These are phyloP conservation scores for Corythornis madagascariensis DNA, from an alignment of 2,113 vertebrate genomes.

Conservation along the genomic window DNA sequence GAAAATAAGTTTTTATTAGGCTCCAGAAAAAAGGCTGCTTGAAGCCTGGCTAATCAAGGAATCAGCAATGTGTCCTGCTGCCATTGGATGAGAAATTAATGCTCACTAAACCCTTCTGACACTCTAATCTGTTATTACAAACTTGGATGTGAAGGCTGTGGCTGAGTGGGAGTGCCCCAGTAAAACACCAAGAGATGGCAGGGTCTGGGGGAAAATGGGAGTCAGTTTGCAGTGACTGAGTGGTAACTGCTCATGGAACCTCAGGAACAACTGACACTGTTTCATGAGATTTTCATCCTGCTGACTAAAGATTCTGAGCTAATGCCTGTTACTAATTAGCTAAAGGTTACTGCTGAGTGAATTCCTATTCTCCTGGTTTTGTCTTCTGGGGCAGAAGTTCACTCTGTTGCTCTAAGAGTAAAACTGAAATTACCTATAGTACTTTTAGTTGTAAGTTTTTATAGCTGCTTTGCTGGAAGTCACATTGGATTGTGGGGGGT, in stretches of 20 bases:
- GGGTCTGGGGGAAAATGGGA: neutral
- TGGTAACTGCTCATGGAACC: neutral
- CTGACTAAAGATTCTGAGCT: neutral
- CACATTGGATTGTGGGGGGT: neutral
- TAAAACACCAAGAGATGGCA: neutral
- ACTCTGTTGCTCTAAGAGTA: neutral
- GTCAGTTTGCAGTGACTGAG: neutral
- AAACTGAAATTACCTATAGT: neutral
- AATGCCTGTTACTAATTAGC: conserved; percentile 6
- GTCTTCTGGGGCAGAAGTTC: conserved; percentile 10
- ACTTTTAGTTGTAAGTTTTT: neutral
- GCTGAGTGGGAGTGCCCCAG: neutral
- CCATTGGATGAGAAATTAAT: conserved; percentile 10
- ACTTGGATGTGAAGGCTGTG: neutral
- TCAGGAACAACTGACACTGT: neutral
- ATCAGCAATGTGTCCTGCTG: neutral
- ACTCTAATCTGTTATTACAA: neutral
- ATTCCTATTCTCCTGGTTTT: neutral
- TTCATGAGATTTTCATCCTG: neutral
- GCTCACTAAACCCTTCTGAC: neutral
- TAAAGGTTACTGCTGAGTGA: neutral
- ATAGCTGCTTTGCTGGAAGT: neutral
- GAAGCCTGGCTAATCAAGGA: conserved; percentile 5
- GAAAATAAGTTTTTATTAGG: neutral
- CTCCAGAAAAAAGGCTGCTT: neutral